These are phyloP conservation scores for Thymallus thymallus DNA, from an alignment of 2,113 vertebrate species.

Conservation along the genomic window DNA sequence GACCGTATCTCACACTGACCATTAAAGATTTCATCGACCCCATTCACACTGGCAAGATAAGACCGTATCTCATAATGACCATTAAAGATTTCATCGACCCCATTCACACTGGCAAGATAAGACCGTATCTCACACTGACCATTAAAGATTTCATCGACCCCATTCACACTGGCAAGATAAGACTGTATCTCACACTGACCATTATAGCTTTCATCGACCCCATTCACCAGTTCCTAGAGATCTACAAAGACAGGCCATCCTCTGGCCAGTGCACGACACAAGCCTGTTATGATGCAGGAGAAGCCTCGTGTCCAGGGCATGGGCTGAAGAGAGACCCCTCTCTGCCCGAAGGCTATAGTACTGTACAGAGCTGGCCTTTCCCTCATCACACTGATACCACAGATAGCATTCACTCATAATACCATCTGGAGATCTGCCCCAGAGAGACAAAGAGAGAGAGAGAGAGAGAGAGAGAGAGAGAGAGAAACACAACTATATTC, in stretches of 20 bases:
- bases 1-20: conserved; percentile 30
- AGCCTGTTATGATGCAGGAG: not conserved
- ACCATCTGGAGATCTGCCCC: conserved; percentile 35
- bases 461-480: not conserved
- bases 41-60: not conserved
- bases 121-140: conserved; percentile 30
- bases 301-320: not conserved
- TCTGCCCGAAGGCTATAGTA: not conserved
- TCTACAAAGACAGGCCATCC: too few relatives aligned
- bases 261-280: too few relatives aligned
- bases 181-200: conserved; percentile 30
- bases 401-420: not conserved
- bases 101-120: not conserved
- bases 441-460: not conserved
- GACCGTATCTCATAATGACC: conserved; percentile 30
- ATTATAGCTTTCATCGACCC: conserved; percentile 12
- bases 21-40: conserved; percentile 10
- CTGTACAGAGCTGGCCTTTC: not conserved
- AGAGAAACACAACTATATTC: conserved; percentile 18
- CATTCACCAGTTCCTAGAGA: not conserved
- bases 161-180: not conserved
- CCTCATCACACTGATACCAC: not conserved
- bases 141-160: conserved; percentile 10
- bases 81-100: conserved; percentile 10
- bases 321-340: not conserved